Evolutionary conservation across 2,113 vertebrate genomes (phyloP).

Genomic region (Hippocampus abdominalis): DNA sequence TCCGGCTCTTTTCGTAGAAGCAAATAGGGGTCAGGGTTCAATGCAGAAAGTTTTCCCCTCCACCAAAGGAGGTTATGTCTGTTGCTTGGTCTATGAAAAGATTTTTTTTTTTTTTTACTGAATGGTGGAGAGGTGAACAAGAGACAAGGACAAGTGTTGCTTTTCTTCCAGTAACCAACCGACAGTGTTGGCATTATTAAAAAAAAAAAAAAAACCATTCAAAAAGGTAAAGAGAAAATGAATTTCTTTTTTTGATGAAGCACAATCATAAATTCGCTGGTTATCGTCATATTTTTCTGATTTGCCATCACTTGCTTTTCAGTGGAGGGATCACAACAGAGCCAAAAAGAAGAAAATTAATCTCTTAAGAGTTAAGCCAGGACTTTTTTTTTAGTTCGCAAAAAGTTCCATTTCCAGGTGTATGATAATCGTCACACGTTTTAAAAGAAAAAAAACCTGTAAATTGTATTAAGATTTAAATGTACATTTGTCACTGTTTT

Average conservation of each 20-base stretch:
- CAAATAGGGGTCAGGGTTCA: conserved; percentile 11
- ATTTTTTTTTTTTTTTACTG: not conserved
- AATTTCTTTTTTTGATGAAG: not conserved
- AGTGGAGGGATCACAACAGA: no score
- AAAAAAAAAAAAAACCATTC: not conserved
- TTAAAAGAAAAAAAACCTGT: not conserved
- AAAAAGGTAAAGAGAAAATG: no score
- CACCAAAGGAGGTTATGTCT: not conserved
- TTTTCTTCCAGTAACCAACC: not conserved
- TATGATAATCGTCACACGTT: not conserved
- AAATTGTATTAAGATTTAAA: no score
- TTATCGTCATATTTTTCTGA: not conserved
- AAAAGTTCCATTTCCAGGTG: not conserved
- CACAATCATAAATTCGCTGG: not conserved
- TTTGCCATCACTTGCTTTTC: not conserved
- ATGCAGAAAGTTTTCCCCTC: conserved; percentile 10
- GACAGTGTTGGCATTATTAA: not conserved
- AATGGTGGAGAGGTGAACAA: not conserved
- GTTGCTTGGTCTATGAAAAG: not conserved
- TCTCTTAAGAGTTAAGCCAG: no score
- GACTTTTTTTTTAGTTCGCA: not conserved
- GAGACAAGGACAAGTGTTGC: not conserved
- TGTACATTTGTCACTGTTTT: no score
- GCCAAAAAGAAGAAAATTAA: no score
- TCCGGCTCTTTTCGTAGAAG: conserved; percentile 30